Evolutionary conservation across 2,888 invertebrate genomes (phyloP), one percentile per base, ranked within the genome.

Genomic region (Cantharis lateralis): DNA sequence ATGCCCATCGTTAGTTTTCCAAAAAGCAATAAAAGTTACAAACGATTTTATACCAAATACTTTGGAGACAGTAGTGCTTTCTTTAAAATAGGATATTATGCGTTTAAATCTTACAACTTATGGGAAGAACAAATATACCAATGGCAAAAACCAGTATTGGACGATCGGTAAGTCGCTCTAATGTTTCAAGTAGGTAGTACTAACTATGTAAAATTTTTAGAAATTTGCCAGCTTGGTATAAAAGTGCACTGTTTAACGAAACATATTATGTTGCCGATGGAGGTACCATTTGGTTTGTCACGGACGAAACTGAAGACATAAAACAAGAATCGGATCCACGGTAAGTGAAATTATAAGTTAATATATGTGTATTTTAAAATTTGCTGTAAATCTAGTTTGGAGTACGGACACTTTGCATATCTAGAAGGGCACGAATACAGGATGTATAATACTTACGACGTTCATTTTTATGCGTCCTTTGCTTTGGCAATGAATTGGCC

Each of bases 401-500:
- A 94, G 78, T 96, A 93, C 87, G 97, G 98, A 11, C 90, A 95
- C 82, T 98, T 97, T 89, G 96, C 94, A 15, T 98, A 98, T 87
- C 90, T 98, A 71, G 98, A 98, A 90, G 97, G 98, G 2, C 98
- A 98, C 86, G 98, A 98, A 88, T 98, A 98, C 88, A 92, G 96
- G 84, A 98, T 98, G 98, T 96, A 95, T 87, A 98, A 97, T 85
- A 97, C 98, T 0, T 98, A 98, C 86, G 98, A 98, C 89, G 98
- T 98, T 15, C 98, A 98, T 88, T 98, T 97, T 89, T 98, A 98
- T 88, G 97, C 98, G 3, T 97, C 98, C 0, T 97, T 95, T 86
- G 96, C 97, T 15, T 89, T 98, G 83, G 93, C 95, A 10, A 94
- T 94, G 89, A 91, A 98, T 76, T 98, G 97, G 97, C 98, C 98